Conservation (phyloP, 2,888 invertebrate genomes). For the Plusia festucae region DNA sequence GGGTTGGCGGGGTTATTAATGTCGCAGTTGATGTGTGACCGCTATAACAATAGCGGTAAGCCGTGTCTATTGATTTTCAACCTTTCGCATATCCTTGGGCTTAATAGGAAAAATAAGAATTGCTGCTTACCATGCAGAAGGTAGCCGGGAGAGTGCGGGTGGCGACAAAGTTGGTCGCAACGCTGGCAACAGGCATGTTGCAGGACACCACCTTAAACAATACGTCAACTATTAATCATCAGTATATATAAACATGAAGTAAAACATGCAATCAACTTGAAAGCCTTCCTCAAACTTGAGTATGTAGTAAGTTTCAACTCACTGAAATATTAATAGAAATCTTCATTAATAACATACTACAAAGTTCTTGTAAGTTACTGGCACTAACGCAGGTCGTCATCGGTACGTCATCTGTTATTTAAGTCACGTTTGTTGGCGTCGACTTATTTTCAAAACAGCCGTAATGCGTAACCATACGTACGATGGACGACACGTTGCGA, state of each 20-base stretch:
- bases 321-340: background rate
- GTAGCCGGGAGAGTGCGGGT: constrained; percentile 18
- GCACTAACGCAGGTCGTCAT: constrained; percentile 9
- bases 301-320: background rate
- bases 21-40: no score
- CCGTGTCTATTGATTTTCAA: background rate
- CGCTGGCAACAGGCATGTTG: constrained; percentile 23
- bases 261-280: background rate
- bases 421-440: constrained; percentile 12
- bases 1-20: no score
- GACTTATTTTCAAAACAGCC: constrained; percentile 12
- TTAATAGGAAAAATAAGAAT: background rate
- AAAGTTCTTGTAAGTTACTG: constrained; percentile 12
- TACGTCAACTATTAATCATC: background rate
- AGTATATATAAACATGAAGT: no score
- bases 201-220: constrained; percentile 47
- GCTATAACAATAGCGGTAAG: no score
- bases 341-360: background rate
- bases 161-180: constrained; percentile 35
- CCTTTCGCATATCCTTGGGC: no score
- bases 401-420: constrained; percentile 12
- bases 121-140: constrained; percentile 42
- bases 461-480: background rate
- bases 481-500: constrained; percentile 23
- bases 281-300: no score